Conservation (phyloP, 1,140 invertebrate species). For the Oryzaephilus surinamensis region DNA sequence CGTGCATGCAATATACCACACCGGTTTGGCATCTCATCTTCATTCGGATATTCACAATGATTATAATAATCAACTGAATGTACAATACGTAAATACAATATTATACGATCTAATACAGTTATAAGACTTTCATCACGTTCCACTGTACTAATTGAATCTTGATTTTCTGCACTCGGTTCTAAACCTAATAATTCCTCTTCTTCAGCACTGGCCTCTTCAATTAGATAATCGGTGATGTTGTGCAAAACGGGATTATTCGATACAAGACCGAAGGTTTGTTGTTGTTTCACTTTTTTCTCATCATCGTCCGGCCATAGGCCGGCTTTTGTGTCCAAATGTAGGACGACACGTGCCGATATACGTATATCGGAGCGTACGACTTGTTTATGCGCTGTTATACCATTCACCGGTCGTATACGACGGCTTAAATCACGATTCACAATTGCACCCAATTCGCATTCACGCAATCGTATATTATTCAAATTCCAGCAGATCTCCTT, state of each 20-base stretch:
- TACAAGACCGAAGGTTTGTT: slow-evolving; percentile 60
- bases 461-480: slow-evolving; percentile 86
- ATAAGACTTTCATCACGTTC: slow-evolving; percentile 71
- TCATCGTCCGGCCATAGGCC: slow-evolving; percentile 64
- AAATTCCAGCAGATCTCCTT: slow-evolving; percentile 99
- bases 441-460: slow-evolving; percentile 88
- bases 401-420: slow-evolving; percentile 85
- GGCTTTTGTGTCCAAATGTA: slow-evolving; percentile 80
- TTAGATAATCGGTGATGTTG: slow-evolving; percentile 96
- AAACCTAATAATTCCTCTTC: slow-evolving; percentile 91
- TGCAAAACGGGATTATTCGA: slow-evolving; percentile 92
- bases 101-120: slow-evolving; percentile 61
- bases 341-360: slow-evolving; percentile 87
- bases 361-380: slow-evolving; percentile 89
- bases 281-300: slow-evolving; percentile 35
- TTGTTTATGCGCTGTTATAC: slow-evolving; percentile 82
- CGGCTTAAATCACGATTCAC: slow-evolving; percentile 76
- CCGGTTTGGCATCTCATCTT: slow-evolving; percentile 99
- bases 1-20: slow-evolving; percentile 97
- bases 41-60: slow-evolving; percentile 97
- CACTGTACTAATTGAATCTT: slow-evolving; percentile 48
- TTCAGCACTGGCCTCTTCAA: slow-evolving; percentile 96
- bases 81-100: slow-evolving; percentile 91
- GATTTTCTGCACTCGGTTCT: slow-evolving; percentile 43
- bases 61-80: slow-evolving; percentile 99